Conservation (phyloP, 2,113 vertebrate species). For the Poeciliopsis occidentalis region DNA sequence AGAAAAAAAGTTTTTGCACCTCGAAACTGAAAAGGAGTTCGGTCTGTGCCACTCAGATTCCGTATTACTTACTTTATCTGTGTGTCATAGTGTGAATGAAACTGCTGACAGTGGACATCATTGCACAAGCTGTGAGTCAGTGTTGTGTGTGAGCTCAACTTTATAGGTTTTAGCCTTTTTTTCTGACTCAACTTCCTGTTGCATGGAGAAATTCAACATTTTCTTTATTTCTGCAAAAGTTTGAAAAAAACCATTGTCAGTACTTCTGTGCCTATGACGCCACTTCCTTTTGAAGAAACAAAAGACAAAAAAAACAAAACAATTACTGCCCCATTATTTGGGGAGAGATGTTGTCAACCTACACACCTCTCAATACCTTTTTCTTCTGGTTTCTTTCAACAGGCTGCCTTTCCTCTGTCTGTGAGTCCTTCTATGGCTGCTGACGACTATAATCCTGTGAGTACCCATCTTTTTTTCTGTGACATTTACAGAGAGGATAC, state of each 20-base stretch:
- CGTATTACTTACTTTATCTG: not conserved
- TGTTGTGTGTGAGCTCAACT: not conserved
- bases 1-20: not conserved
- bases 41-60: not conserved
- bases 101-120: constrained; percentile 21
- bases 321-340: constrained; percentile 10
- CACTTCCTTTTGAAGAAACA: constrained; percentile 50
- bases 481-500: constrained; percentile 8
- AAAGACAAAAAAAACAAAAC: not conserved
- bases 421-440: constrained; percentile 82
- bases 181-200: constrained; percentile 14
- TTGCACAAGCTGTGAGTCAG: constrained; percentile 14
- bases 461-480: constrained; percentile 54
- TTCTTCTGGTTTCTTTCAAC: constrained; percentile 23
- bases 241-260: not conserved
- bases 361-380: constrained; percentile 7
- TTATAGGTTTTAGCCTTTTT: not conserved
- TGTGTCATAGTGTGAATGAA: constrained; percentile 1
- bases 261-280: constrained; percentile 34
- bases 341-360: not conserved
- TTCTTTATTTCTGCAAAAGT: not conserved
- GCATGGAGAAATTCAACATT: not conserved
- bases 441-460: constrained; percentile 85
- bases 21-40: not conserved
- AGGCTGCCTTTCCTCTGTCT: constrained; percentile 79